These are phyloP conservation scores for Urocitellus parryii DNA, from an alignment of 2,113 vertebrate genomes.

Conservation along the genomic window DNA sequence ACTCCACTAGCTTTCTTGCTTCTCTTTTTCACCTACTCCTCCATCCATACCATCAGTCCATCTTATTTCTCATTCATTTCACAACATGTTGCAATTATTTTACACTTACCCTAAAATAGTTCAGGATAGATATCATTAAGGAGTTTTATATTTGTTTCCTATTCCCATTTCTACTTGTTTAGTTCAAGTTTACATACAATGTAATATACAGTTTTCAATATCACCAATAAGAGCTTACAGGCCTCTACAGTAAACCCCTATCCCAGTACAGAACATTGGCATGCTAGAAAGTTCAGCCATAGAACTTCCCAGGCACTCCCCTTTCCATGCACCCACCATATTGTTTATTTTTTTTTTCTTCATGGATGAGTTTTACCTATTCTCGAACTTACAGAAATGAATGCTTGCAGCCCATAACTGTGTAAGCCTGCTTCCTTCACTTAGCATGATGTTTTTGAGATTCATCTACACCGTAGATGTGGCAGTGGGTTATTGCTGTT, in stretches of 20 bases:
- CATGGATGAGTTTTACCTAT: too few relatives aligned
- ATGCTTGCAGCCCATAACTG: accelerated
- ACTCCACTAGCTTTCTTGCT: not conserved
- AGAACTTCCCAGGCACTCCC: not conserved
- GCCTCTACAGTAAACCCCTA: not conserved
- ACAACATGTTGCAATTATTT: too few relatives aligned
- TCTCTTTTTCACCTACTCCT: too few relatives aligned
- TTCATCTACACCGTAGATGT: not conserved
- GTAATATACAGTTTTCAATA: not conserved
- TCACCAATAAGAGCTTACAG: not conserved
- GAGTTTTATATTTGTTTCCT: not conserved
- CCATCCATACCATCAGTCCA: not conserved
- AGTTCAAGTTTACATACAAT: not conserved
- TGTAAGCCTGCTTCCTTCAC: not conserved
- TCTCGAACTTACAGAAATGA: not conserved
- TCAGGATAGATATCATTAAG: not conserved
- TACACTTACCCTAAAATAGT: not conserved
- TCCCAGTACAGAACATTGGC: not conserved
- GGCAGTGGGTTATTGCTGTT: too few relatives aligned
- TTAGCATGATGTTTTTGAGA: not conserved
- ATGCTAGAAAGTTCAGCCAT: not conserved
- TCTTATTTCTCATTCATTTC: not conserved
- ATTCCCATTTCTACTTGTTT: not conserved
- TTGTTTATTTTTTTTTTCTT: not conserved
- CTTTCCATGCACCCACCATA: not conserved